Evolutionary conservation across 2,797 vertebrate genomes (phyloP), one percentile per base, ranked within the genome.

Genomic region (Takifugu rubripes): DNA sequence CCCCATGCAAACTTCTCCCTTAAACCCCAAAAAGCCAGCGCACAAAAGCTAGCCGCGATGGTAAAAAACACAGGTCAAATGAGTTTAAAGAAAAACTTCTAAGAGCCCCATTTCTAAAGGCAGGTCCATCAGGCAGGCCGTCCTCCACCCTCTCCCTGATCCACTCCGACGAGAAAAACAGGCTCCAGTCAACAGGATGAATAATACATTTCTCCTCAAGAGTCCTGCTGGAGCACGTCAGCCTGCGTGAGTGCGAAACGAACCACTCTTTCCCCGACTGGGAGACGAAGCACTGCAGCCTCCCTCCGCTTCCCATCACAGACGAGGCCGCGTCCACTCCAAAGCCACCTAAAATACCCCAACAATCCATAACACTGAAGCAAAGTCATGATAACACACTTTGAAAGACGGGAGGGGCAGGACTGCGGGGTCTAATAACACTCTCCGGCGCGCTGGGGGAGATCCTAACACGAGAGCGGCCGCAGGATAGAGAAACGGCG

Each of bases 191-290:
- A 85, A 88, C 84, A 84, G 67, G 68, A 89, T 91, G 85, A 92
- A 90, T 90, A 90, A 90, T 90, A 81, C 81, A 92, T 77, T 48
- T 78, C 65, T 70, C 72, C 79, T 88, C 77, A 81, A 84, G 86
- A 87, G 83, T 81, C 77, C 68, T 70, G 67, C 79, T 73, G 68
- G 83, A 85, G 82, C 78, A 74, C 73, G 58, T 81, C 83, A 80
- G 84, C 66, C 77, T 80, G 72, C 57, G 53, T 81, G 84, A 84
- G 82, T 79, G 78, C 75, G 71, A 72, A 70, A 50, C 51, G 59
- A 78, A 75, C 73, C 77, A 76, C 83, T 79, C 62, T 78, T 78
- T 81, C 61, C 71, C 77, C 54, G 59, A 77, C 77, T 74, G 50
- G 61, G 68, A 83, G 84, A 87, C 74, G 77, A 65, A 85, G 85